Conservation (phyloP, 2,113 vertebrate genomes). For the Zosterops borbonicus region DNA sequence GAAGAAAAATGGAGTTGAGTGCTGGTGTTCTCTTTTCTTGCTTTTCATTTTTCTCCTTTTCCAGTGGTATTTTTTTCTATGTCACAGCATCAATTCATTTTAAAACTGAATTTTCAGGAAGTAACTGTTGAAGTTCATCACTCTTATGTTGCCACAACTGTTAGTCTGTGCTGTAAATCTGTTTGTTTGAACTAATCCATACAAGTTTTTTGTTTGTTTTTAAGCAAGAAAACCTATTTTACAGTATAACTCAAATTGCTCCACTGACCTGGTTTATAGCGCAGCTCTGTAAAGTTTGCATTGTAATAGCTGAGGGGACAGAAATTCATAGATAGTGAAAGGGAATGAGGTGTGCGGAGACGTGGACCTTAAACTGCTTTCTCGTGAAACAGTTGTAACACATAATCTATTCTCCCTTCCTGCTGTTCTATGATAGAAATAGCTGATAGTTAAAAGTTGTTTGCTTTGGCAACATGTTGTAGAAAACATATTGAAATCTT, state of each 20-base stretch:
- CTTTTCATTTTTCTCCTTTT: background rate
- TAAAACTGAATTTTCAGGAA: background rate
- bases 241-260: background rate
- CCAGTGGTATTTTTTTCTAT: background rate
- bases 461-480: background rate
- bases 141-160: background rate
- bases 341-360: background rate
- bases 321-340: background rate
- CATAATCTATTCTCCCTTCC: background rate
- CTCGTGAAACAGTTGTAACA: background rate
- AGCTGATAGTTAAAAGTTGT: background rate
- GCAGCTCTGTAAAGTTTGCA: background rate
- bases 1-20: background rate
- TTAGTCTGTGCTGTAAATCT: background rate
- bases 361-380: background rate
- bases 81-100: background rate
- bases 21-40: background rate
- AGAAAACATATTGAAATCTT: background rate
- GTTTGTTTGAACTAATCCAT: background rate
- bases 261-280: background rate
- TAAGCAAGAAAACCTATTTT: background rate
- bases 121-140: background rate
- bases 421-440: background rate
- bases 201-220: background rate
- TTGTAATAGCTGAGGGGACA: background rate